Base-by-base conservation (phyloP, 1,140 invertebrate species). In the Neodiprion lecontei region DNA sequence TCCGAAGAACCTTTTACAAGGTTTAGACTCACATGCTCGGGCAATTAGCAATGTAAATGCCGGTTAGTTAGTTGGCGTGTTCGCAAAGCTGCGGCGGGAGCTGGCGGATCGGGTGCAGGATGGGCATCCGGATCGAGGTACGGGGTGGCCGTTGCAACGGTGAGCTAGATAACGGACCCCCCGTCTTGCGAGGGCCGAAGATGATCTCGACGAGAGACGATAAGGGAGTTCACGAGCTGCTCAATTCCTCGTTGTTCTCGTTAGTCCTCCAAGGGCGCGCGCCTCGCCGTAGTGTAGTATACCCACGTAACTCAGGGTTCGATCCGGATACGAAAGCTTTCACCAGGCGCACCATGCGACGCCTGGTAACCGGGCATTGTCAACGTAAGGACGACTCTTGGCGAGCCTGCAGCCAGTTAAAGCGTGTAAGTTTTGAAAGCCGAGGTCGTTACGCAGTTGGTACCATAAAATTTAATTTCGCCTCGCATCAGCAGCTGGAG, bases 1-100 rank as follows among this genome's bases (percentile, higher is more conserved):
- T 40, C 28, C 28, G 28, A 1, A 40, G 28, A 2, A 40, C 28
- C 28, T 40, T 40, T 40, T 40, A 40, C 1, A 40, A 40, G 28
- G 28, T 40, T 5, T 85, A 86, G 83, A 84, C 77, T 86, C 79
- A 78, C 81, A 81, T 83, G 84, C 77, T 78, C 79, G 79, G 78
- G 83, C 85, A 87, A 89, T 89, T 88, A 88, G 86, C 87, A 87
- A 88, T 88, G 86, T 86, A 88, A 89, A 89, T 89, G 83, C 79
- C 78, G 82, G 86, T 88, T 87, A 86, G 85, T 87, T 87, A 85
- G 83, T 85, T 84, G 83, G 87, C 85, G 81, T 88, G 85, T 86
- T 86, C 79, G 83, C 48, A 49, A 71, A 49, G 28, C 73, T 82
- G 82, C 82, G 80, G 78, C 78, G n/a, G 50, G 10, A 21, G 17